Percentiles rank a stretch among this genome's conserved stretches.
These are phyloP conservation scores for Bagarius yarrelli DNA, from an alignment of 2,113 vertebrate genomes.

Conservation along the genomic window DNA sequence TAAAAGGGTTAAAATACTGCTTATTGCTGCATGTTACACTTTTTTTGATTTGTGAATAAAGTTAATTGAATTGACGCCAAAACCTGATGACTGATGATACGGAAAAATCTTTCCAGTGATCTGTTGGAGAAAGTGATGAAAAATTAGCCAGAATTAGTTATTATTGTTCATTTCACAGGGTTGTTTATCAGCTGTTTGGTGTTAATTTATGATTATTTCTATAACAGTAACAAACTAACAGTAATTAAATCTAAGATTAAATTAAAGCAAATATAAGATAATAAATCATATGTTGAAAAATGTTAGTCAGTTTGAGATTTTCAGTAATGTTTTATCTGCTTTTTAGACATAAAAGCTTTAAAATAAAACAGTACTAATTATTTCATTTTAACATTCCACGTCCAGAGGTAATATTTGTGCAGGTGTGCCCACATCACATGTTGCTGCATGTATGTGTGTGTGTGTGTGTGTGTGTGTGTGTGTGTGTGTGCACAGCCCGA, in stretches of 20 bases:
- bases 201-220: not conserved
- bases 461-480: conserved; percentile 23
- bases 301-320: not conserved
- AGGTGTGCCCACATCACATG: not conserved
- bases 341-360: not conserved
- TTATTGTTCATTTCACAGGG: not conserved
- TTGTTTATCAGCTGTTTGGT: not conserved
- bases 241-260: no score
- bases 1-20: no score
- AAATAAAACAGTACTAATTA: no score
- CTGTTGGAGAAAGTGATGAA: not conserved
- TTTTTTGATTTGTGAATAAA: not conserved
- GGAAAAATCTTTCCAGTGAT: not conserved
- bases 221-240: not conserved
- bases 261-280: not conserved
- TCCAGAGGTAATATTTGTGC: conserved; percentile 8
- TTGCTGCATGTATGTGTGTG: conserved; percentile 11
- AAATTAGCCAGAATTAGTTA: not conserved
- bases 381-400: no score
- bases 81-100: not conserved
- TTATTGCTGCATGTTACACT: not conserved
- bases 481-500: conserved; percentile 37
- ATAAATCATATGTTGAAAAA: not conserved
- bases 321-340: not conserved
- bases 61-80: not conserved